Base-by-base conservation (phyloP, 1,140 invertebrate species). In the Aphelinus certus region DNA sequence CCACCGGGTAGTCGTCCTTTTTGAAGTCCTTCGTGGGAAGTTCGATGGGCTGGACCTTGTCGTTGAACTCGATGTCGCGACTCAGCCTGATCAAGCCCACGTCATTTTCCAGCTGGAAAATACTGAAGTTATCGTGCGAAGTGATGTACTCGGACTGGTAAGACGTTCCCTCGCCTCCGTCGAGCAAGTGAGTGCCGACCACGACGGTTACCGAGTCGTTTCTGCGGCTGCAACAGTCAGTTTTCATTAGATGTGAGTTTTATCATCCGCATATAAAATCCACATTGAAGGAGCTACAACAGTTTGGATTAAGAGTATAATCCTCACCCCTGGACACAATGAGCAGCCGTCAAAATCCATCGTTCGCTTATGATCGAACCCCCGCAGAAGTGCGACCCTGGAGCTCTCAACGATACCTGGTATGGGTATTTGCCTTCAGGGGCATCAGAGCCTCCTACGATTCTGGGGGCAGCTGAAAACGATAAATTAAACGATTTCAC, bases 321-420 rank as follows among this genome's bases (percentile, higher is more conserved):
- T 26, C 26, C 51, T 79, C 78, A 83, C 82, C 60, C 48, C 2
- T 60, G 53, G 45, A 81, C 46, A 61, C 90, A 91, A 76, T 91
- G 90, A 7, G 89, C 89, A 7, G 90, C 90, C 1, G 90, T 90
- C 4, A 91, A 76, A 26, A 90, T 84, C 81, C 82, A 90, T 75
- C 84, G 80, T 2, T 76, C 73, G 26, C 85, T 86, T 42, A 91
- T 81, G 4, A 91, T 88, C 2, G 90, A 89, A 7, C 89, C 90
- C 0, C 90, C 90, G 73, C 90, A 91, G 57, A 81, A 83, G 71
- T 88, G 88, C 3, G 83, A 82, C 3, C 88, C 88, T 10, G 76
- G 74, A 0, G 51, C n/a, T 26, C 85, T 78, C 26, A 89, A 71
- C 7, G 88, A 88, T 3, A 88, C 82, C 79, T 89, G 88, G 73